Base-by-base conservation (phyloP, 2,797 vertebrate species). In the Holocentrus rufus region DNA sequence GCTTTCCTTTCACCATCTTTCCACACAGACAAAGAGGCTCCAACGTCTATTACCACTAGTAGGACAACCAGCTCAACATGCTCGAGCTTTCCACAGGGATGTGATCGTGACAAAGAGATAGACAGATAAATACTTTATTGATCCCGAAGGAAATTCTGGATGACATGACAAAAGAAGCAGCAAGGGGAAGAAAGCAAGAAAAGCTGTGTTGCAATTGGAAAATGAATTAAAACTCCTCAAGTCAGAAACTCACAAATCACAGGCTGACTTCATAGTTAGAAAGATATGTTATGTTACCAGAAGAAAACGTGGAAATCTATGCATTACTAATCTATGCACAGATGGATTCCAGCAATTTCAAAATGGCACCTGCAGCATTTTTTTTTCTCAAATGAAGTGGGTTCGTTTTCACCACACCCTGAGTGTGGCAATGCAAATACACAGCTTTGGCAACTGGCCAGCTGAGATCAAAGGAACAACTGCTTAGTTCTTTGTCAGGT, bases 21-120 rank as follows among this genome's bases (percentile, higher is more conserved):
- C 88, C 88, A 85, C 57, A 59, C 83, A 89, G 88, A 91, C 88
- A 85, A 83, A 61, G 72, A 70, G 89, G 80, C 90, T 88, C 90
- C 90, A 53, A 71, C 17, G 73, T 57, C 82, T 82, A 87, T 89
- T 85, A 79, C 62, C 55, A 82, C 59, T 25, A 27, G 39, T n/a
- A 44, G 54, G 54, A 82, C 62, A 36, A 69, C 17, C 22, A 60
- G 64, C 49, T 36, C 20, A 5, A 65, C 73, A 68, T 18, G 50
- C 44, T 4, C 2, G 62, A 72, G 23, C 39, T 69, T 70, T 18
- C 22, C 39, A 74, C 23, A 31, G 14, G 10, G 76, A 81, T 52
- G 74, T 5, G 64, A 69, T 64, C 8, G 54, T 18, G 54, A 56
- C 27, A 31, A 27, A 27, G 25, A 27, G 25, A 27, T 27, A 27